Evolutionary conservation across 2,797 vertebrate genomes (phyloP).

Genomic region (Vespertilio murinus): DNA sequence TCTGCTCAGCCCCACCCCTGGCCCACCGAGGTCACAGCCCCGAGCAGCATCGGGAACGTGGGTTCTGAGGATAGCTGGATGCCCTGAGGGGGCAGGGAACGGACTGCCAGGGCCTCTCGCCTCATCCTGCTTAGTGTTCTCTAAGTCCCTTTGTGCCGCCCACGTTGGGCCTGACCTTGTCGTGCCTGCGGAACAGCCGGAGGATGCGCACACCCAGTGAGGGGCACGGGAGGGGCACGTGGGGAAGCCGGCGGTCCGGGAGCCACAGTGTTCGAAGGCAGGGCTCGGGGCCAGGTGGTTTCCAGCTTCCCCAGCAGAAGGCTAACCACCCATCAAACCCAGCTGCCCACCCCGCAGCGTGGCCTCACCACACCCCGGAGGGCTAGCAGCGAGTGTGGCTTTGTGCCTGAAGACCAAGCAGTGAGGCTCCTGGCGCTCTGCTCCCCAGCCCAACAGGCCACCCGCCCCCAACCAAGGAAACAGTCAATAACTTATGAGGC

Average conservation of each 20-base stretch:
- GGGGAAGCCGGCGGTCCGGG: background rate
- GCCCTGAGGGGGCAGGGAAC: background rate
- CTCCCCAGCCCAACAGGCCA: background rate
- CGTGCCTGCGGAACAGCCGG: background rate
- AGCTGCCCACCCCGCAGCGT: constrained; percentile 43
- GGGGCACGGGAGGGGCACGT: background rate
- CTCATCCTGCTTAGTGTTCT: constrained; percentile 41
- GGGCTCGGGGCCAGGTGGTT: background rate
- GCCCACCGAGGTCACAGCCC: background rate
- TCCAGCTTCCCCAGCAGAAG: constrained; percentile 49
- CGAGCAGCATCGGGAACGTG: constrained; percentile 29
- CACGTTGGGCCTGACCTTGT: background rate
- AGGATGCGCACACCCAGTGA: background rate
- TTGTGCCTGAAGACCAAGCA: constrained; percentile 81
- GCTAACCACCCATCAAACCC: constrained; percentile 54
- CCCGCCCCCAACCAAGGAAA: constrained; percentile 42
- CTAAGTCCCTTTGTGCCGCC: background rate
- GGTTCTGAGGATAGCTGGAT: background rate
- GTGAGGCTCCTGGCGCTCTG: background rate
- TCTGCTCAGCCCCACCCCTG: constrained; percentile 21
- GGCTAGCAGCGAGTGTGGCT: constrained; percentile 75
- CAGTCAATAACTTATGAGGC: constrained; percentile 83
- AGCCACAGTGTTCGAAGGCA: background rate
- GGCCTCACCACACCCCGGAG: constrained; percentile 67
- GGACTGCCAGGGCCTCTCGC: background rate